Percentiles rank a stretch among this genome's conserved stretches.
Evolutionary conservation across 2,797 vertebrate species (phyloP).

Genomic region (Lerista edwardsae): DNA sequence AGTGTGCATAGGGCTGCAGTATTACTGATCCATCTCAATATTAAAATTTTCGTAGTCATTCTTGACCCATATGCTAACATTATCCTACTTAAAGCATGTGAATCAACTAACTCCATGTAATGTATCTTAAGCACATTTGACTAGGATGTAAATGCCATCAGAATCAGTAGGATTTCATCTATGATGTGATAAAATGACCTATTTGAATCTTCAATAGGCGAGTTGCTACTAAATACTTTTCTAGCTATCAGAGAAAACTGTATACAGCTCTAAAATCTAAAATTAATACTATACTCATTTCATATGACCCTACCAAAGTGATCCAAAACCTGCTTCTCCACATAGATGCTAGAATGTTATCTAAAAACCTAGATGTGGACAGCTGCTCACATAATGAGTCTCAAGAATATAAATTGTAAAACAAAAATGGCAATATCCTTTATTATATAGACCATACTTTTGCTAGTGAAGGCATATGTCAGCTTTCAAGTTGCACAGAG

Average conservation of each 20-base stretch:
- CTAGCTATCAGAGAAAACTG: background rate
- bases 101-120: background rate
- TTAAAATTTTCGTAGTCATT: conserved; percentile 7
- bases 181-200: background rate
- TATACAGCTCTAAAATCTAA: background rate
- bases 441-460: background rate
- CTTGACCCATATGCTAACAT: background rate
- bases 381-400: background rate
- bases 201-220: background rate
- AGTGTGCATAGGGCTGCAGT: no score
- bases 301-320: background rate
- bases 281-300: background rate
- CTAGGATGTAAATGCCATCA: background rate
- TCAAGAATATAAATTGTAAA: background rate
- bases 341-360: background rate
- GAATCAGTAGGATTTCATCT: background rate
- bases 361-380: background rate
- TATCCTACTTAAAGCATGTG: background rate
- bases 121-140: background rate
- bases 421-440: background rate
- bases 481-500: conserved; percentile 2
- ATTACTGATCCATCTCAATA: background rate
- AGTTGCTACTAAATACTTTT: background rate
- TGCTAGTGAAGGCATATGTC: background rate
- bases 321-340: background rate